These are phyloP conservation scores for Luscinia luscinia DNA, from an alignment of 2,797 vertebrate genomes.

Conservation along the genomic window DNA sequence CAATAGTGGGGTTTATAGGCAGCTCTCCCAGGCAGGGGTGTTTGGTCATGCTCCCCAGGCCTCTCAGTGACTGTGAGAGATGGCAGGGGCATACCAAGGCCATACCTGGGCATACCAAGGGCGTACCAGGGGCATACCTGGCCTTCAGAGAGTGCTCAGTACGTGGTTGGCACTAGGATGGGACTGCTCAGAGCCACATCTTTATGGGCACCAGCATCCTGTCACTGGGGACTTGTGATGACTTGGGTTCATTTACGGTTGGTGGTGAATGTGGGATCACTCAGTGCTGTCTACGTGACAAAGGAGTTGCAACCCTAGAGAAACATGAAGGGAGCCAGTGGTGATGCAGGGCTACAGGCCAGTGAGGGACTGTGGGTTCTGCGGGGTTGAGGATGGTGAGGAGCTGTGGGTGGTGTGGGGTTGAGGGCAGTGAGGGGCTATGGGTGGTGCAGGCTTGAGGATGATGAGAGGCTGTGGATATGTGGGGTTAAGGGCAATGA, in stretches of 20 bases:
- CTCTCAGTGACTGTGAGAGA: not conserved
- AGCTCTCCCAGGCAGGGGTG: accelerated
- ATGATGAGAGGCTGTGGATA: not conserved
- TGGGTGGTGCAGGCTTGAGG: too few relatives aligned
- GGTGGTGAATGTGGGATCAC: too few relatives aligned
- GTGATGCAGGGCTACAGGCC: accelerated
- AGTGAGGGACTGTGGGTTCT: not conserved
- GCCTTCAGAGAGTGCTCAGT: accelerated
- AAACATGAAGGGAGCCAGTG: not conserved
- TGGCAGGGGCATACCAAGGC: accelerated
- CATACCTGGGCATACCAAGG: too few relatives aligned
- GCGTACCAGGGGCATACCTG: too few relatives aligned
- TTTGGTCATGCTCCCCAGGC: accelerated
- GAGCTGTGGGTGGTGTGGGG: too few relatives aligned
- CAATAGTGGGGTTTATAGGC: not conserved
- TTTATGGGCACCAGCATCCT: accelerated
- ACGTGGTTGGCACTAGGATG: accelerated
- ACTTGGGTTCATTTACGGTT: not conserved
- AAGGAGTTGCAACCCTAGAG: not conserved
- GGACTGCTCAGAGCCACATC: accelerated
- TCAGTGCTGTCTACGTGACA: not conserved
- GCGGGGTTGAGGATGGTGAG: accelerated
- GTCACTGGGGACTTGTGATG: not conserved
- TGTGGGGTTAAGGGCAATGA: not conserved
- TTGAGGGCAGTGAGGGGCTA: accelerated